phyloP scores from a whole-genome alignment of 2,797 vertebrate species.

The Schizothorax lantsangensis region DNA sequence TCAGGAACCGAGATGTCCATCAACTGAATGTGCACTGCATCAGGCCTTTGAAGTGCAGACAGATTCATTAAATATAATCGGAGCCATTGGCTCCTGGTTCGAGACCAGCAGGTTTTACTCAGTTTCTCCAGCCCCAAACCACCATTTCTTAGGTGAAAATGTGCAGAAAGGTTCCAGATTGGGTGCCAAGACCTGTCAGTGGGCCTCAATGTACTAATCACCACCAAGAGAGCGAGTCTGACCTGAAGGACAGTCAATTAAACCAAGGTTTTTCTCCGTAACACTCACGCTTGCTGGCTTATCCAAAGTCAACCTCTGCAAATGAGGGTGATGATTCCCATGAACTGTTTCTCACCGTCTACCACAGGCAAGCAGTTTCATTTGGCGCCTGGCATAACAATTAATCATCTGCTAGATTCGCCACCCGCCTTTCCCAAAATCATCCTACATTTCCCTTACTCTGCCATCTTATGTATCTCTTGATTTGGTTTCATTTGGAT shows the following conservation, averaged over 20 bases:
- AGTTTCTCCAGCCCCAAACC: background rate
- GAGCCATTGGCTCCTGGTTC: background rate
- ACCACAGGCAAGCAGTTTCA: conserved; percentile 35
- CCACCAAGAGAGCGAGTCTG: conserved; percentile 9
- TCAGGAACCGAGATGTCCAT: background rate
- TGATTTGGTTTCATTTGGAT: conserved; percentile 38
- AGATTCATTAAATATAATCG: background rate
- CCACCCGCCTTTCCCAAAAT: conserved; percentile 20
- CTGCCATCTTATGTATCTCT: conserved; percentile 37
- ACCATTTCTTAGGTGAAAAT: background rate
- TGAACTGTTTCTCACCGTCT: conserved; percentile 6
- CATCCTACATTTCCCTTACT: conserved; percentile 16
- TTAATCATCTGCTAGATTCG: conserved; percentile 31
- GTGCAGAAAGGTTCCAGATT: background rate
- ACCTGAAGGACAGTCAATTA: conserved; percentile 18
- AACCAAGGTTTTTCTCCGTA: conserved; percentile 20
- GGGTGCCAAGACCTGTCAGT: background rate
- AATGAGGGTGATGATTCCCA: conserved; percentile 19
- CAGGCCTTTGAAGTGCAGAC: background rate
- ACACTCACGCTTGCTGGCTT: conserved; percentile 9
- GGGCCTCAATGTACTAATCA: conserved; percentile 18
- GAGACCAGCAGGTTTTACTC: background rate
- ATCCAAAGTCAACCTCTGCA: conserved; percentile 27
- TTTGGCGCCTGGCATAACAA: conserved; percentile 24
- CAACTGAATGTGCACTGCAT: background rate